Evolutionary conservation across 2,797 vertebrate species (phyloP), one percentile per base, ranked within the genome.

Genomic region (Myotis daubentonii): DNA sequence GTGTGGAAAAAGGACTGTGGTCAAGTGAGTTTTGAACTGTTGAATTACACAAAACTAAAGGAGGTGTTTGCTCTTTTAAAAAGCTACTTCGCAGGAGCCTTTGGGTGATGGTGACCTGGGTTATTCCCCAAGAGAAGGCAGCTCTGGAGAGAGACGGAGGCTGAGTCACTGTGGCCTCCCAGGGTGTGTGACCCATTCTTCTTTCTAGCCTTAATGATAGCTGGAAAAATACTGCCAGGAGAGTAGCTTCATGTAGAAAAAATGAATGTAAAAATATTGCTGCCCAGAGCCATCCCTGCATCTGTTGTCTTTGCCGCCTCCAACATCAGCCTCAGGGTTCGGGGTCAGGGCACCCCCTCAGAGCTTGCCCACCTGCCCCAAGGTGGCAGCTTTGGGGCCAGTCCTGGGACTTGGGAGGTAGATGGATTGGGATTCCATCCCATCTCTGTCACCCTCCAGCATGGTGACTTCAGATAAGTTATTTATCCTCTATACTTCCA

Each of bases 211-310:
- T 41, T 25, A 57, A 85, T 79, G 36, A 55, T n/a, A n/a, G 19
- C 71, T 72, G 41, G 81, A 80, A 83, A 92, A 87, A 62, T 9
- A 12, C 23, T 87, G 53, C 86, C 33, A 60, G n/a, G 30, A 81
- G 87, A 60, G 60, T 51, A 41, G 16, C n/a, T 94, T 87, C 74
- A 66, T 41, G 70, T 68, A 87, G 51, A 86, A 87, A 79, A 62
- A 86, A 16, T 30, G 4, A 53, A n/a, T 68, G 23, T 49, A 62
- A 78, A 41, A 66, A 23, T 8, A 51, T 30, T 33, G 20, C 65
- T 13, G 12, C n/a, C 8, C 33, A 60, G 62, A 66, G 25, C n/a
- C 49, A 51, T 19, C 1, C 30, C 44, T 8, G 8, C 6, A n/a
- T 41, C 49, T 30, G 10, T 33, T 41, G 44, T 60, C 10, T 28